Base-by-base conservation (phyloP, 2,797 vertebrate species). In the Cyprinella venusta region DNA sequence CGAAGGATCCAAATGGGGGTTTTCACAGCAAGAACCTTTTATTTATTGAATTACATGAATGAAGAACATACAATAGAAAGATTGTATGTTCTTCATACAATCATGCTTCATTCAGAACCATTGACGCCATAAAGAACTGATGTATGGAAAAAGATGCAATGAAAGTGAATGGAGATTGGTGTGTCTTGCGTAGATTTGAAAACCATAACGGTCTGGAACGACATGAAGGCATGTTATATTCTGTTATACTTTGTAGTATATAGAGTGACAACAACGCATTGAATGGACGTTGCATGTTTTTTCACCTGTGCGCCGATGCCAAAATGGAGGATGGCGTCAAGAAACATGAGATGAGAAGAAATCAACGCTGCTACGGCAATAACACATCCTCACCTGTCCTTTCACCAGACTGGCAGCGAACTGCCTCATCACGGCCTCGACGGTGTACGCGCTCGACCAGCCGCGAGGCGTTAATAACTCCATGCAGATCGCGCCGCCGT, bases 401-500 rank as follows among this genome's bases (percentile, higher is more conserved):
- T 99, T 99, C 85, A 99, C 98, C 82, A 99, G 95, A 94, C 98
- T 99, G 91, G 98, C 98, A 0, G 98, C 98, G 79, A 99, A 99
- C 94, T 99, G 98, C 94, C 98, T 98, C 98, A 99, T 99, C 90
- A 99, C 98, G 45, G 98, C 98, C 93, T 99, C 98, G 90, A 99
- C 98, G 3, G 98, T 99, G 95, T 99, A 99, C 85, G 98, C 98
- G 93, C 97, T 99, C 94, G 97, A 99, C 98, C 98, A 99, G 88
- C 98, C 98, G 70, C 98, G 95, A 65, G 98, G 98, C 84, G 98
- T 99, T 92, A 99, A 94, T 92, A 99, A 95, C 96, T 99, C 98
- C 98, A 99, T 99, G 95, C 98, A 99, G 93, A 99, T 99, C 92
- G 98, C 98, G 70, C 98, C 98, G 36, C 98, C 98, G 89, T 99